Evolutionary conservation across 2,113 vertebrate genomes (phyloP), one percentile per base, ranked within the genome.

Genomic region (Centropus unirufus): DNA sequence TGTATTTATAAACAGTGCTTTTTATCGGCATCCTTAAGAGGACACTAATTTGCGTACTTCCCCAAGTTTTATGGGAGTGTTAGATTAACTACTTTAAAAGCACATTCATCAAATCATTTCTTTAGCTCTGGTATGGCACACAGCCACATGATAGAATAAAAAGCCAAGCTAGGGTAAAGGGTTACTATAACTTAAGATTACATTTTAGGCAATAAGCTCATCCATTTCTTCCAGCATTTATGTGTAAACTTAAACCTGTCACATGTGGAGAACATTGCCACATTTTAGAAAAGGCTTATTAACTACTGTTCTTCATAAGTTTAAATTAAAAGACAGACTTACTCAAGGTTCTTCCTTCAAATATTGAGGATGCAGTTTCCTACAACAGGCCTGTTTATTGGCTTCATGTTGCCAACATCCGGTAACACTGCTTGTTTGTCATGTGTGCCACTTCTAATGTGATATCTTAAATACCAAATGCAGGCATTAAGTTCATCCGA

Each of bases 251-350:
- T 92, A 94, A 97, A 96, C 42, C 73, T 90, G 90, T 94, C 95
- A 82, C 59, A 72, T 9, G 42, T 6, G 12, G 52, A 96, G 72
- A 92, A 96, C 76, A 82, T 64, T 80, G 59, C 70, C 91, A 94
- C 77, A 94, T 95, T 96, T 96, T 94, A 96, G 87, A 72, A 87
- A 74, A 89, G 81, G 68, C 40, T 93, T 96, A 72, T 93, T 87
- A 93, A 88, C 83, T 66, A 17, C 83, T 86, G 52, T 91, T 92
- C 77, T 92, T 95, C 69, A 42, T 88, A 85, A 94, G 72, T 94
- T 93, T 94, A 95, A 93, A 93, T 89, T 97, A 94, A 94, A 93
- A 94, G 77, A 73, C 75, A 75, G 49, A 84, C 77, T 69, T 74
- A 75, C 77, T 92, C 90, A 90, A 92, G 80, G 86, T 90, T 91